These are phyloP conservation scores for Synergus umbraculus DNA, from an alignment of 2,888 invertebrate genomes.

Conservation along the genomic window DNA sequence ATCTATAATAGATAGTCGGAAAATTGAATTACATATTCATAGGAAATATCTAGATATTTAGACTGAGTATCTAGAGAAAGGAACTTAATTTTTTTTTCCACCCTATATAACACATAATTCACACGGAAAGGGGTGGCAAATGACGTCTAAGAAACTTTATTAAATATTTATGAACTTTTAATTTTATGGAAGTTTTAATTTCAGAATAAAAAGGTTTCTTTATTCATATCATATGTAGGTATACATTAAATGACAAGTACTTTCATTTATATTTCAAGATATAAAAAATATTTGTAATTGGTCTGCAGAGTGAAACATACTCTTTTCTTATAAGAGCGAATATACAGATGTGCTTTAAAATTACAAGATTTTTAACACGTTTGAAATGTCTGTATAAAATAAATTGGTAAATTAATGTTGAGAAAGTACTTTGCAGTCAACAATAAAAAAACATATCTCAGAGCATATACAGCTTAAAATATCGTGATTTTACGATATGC, in stretches of 20 bases:
- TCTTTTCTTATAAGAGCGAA: not conserved
- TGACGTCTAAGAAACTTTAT: not conserved
- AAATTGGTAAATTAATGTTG: not conserved
- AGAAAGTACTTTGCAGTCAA: not conserved
- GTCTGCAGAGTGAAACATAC: not conserved
- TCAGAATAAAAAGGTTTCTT: not conserved
- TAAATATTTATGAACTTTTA: not conserved
- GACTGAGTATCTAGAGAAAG: too few species aligned
- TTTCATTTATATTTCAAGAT: not conserved
- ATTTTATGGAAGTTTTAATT: not conserved
- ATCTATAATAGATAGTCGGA: too few species aligned
- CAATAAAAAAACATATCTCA: not conserved
- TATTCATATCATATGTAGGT: not conserved
- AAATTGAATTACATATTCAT: too few species aligned
- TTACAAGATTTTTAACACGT: not conserved
- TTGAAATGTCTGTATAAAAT: not conserved
- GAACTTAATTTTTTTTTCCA: not conserved
- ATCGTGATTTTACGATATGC: conserved; percentile 9
- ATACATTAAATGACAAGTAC: not conserved
- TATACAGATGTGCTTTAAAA: not conserved
- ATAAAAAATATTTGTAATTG: not conserved
- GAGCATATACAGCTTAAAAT: not conserved
- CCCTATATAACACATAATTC: not conserved
- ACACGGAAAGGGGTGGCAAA: not conserved
- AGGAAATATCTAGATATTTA: too few species aligned